Evolutionary conservation across 2,797 vertebrate species (phyloP), one percentile per base, ranked within the genome.

Genomic region (Fringilla coelebs): DNA sequence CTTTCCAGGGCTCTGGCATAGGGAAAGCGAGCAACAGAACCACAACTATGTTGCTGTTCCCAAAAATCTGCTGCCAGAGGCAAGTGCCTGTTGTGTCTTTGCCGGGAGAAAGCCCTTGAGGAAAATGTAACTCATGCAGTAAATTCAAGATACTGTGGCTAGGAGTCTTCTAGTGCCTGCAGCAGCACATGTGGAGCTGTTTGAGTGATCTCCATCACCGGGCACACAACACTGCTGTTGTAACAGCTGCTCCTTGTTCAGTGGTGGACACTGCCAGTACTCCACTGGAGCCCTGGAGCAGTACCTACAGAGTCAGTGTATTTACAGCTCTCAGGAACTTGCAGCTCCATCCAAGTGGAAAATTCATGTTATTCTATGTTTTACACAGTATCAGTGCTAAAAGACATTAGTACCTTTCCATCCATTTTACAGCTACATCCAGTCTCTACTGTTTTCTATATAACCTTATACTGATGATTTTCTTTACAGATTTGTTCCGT

Each of bases 351-450:
- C 38, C 72, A 77, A 92, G 57, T 66, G 87, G 87, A 94, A 96
- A 94, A 92, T 40, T 48, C 25, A 36, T 68, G 81, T 85, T 95
- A 77, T 83, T 88, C 32, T 83, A 48, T 79, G 32, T 71, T 95
- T 73, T 79, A 76, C 57, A 71, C 38, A 67, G 67, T 89, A 76
- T 77, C 28, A 19, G 38, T 40, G 55, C 48, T 76, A 66, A 72
- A 81, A 88, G 49, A 41, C 76, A 31, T 67, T 32, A 66, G 36
- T 61, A 65, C 6, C 9, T 25, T 72, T 75, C 46, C n/a, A 70
- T 76, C 40, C 43, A 32, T 88, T 72, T 66, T 41, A 84, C n/a
- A 86, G 54, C 22, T 78, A 40, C 32, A 63, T 60, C 32, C 51
- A 76, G 10, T 52, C 48, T 75, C 81, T 65, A 26, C 48, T 81